These are phyloP conservation scores for Heliconius cydno DNA, from an alignment of 2,888 invertebrate species.

Conservation along the genomic window DNA sequence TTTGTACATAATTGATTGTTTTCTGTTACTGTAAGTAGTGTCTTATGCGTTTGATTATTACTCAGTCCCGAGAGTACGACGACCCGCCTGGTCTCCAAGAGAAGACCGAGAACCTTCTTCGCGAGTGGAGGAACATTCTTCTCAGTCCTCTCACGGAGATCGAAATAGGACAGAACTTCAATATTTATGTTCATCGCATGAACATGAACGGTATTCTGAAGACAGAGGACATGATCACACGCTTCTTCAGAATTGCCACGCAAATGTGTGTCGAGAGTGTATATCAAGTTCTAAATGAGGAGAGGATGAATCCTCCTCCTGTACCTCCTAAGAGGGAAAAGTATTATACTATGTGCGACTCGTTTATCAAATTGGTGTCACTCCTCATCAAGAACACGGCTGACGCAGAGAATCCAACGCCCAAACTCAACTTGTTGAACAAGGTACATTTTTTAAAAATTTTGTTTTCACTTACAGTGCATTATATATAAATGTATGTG, in stretches of 20 bases:
- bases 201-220: conserved; percentile 95
- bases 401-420: conserved; percentile 94
- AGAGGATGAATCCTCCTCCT: conserved; percentile 85
- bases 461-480: conserved; percentile 47
- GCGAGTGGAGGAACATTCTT: conserved; percentile 98
- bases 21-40: not conserved
- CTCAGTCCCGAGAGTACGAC: conserved; percentile 87
- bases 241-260: conserved; percentile 98
- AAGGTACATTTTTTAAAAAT: conserved; percentile 86
- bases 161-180: conserved; percentile 95
- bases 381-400: conserved; percentile 97
- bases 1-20: not conserved
- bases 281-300: conserved; percentile 91
- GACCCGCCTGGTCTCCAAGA: conserved; percentile 97
- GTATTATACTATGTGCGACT: conserved; percentile 97
- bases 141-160: conserved; percentile 91
- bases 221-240: conserved; percentile 97
- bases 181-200: conserved; percentile 97
- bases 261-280: conserved; percentile 98
- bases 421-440: conserved; percentile 97
- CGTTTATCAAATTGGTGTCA: conserved; percentile 96
- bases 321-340: conserved; percentile 89
- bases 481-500: too few species aligned
- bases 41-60: not conserved
- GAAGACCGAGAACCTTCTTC: conserved; percentile 95